These are phyloP conservation scores for Trichechus manatus DNA, from an alignment of 2,113 vertebrate species.

Conservation along the genomic window DNA sequence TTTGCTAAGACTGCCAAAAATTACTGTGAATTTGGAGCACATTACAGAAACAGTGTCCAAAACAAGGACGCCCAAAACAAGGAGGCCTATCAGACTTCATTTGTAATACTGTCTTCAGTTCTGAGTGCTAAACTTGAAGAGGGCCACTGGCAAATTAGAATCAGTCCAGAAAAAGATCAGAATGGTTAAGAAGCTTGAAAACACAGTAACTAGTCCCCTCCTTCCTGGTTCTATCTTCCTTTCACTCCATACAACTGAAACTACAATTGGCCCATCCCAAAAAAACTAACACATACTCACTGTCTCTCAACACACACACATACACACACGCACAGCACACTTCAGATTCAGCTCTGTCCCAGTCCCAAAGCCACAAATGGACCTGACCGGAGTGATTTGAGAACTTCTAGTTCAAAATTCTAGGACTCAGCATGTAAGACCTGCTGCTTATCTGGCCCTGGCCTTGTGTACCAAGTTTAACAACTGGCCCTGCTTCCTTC, in stretches of 20 bases:
- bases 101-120: neutral
- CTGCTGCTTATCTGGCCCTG: neutral
- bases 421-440: neutral
- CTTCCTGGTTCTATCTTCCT: neutral
- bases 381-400: neutral
- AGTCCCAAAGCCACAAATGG: neutral
- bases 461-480: neutral
- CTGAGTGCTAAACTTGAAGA: constrained; percentile 22
- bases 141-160: constrained; percentile 4
- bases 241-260: neutral
- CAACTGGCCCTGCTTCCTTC: neutral
- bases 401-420: neutral
- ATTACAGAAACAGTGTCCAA: neutral
- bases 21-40: neutral
- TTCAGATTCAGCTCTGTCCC: constrained; percentile 12
- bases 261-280: neutral
- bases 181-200: neutral
- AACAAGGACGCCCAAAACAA: neutral
- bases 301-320: neutral
- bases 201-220: neutral
- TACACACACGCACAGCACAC: neutral
- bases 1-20: constrained; percentile 41
- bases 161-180: constrained; percentile 18
- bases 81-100: neutral
- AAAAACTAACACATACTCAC: neutral